Percentiles rank a stretch among this genome's conserved stretches.
Evolutionary conservation across 2,888 invertebrate species (phyloP).

Genomic region (Cheilosia variabilis): DNA sequence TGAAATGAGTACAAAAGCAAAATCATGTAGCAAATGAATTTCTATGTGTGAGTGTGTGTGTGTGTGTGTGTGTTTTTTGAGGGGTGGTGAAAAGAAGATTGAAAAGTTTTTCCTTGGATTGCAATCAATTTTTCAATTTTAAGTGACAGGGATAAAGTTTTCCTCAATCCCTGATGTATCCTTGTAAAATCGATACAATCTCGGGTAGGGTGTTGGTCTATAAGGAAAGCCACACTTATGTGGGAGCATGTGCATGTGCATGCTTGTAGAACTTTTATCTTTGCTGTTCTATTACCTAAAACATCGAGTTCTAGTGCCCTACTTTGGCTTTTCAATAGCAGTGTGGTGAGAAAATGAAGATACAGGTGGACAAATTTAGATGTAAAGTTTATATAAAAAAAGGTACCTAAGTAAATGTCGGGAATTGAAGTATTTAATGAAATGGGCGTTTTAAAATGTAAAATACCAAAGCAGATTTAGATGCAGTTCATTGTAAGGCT

Average conservation of each 20-base stretch:
- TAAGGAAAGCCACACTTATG: slow-evolving; percentile 19
- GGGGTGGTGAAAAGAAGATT: not conserved
- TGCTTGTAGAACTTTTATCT: slow-evolving; percentile 49
- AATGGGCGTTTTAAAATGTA: too few relatives aligned
- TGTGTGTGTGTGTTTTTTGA: not conserved
- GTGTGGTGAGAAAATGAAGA: not conserved
- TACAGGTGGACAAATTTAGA: not conserved
- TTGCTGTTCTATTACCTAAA: slow-evolving; percentile 31
- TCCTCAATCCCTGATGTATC: slow-evolving; percentile 22
- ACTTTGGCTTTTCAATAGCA: slow-evolving; percentile 15
- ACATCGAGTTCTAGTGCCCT: slow-evolving; percentile 31
- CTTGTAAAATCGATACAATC: slow-evolving; percentile 31
- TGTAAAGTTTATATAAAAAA: too few relatives aligned
- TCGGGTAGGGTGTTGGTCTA: not conserved
- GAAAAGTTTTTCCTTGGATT: slow-evolving; percentile 32
- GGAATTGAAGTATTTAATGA: too few relatives aligned
- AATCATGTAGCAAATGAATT: slow-evolving; percentile 48
- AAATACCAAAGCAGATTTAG: too few relatives aligned
- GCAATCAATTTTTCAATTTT: slow-evolving; percentile 55
- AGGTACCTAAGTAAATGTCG: too few relatives aligned
- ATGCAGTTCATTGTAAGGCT: too few relatives aligned
- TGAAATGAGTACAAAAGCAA: slow-evolving; percentile 66
- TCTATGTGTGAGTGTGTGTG: not conserved
- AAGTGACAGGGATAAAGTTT: slow-evolving; percentile 64
- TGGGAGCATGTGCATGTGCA: slow-evolving; percentile 17